Conservation (phyloP, 2,113 vertebrate species). For the Mesembrinibis cayennensis region DNA sequence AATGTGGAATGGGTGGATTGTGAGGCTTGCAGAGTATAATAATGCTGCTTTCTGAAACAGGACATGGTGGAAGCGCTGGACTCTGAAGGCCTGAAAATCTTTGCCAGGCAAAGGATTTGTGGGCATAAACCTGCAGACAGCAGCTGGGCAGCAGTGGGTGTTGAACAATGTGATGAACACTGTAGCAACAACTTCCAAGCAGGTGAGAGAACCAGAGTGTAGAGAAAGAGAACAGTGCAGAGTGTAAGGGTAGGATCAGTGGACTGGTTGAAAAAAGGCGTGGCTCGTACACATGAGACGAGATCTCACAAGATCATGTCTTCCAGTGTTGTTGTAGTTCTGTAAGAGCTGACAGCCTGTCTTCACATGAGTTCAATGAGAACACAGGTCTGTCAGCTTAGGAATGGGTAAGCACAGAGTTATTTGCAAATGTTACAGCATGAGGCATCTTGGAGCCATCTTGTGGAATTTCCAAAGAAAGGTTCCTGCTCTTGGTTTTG, state of each 20-base stretch:
- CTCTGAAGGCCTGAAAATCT: conserved; percentile 47
- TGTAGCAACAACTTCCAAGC: not conserved
- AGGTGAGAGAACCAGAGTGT: conserved; percentile 50
- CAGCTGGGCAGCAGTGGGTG: not conserved
- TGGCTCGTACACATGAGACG: not conserved
- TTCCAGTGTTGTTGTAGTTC: not conserved
- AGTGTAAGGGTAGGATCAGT: not conserved
- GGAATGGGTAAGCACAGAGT: not conserved
- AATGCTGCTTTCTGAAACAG: conserved; percentile 53
- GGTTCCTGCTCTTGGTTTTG: not conserved
- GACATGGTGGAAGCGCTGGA: conserved; percentile 77
- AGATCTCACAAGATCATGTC: accelerated
- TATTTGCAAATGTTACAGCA: not conserved
- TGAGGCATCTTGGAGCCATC: not conserved
- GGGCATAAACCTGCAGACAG: not conserved
- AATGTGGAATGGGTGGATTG: not conserved
- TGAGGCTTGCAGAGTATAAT: not conserved
- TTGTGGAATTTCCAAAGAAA: not conserved
- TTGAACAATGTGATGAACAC: not conserved
- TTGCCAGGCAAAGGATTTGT: conserved; percentile 39
- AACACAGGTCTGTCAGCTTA: not conserved
- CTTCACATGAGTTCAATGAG: not conserved
- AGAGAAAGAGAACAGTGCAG: not conserved
- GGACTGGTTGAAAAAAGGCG: not conserved
- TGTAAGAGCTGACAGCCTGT: not conserved